A percentile compares a stretch with the other conserved stretches of the same genome.
phyloP scores from a whole-genome alignment of 2,113 vertebrate genomes.

The Xenotilapia flavipinnis region DNA sequence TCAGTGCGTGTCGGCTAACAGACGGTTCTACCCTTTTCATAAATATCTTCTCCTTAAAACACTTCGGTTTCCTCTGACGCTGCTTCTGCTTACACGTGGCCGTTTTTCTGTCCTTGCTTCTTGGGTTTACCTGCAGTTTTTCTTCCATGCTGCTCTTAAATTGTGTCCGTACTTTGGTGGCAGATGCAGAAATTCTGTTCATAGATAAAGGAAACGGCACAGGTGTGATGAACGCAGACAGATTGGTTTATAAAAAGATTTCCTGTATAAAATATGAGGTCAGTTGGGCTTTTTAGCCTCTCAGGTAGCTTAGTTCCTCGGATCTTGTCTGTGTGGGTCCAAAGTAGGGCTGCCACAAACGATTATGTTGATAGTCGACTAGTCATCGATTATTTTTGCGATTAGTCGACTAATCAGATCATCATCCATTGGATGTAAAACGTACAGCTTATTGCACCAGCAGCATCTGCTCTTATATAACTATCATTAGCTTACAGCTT shows the following conservation, averaged over 20 bases:
- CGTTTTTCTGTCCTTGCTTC: rapidly evolving
- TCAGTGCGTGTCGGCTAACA: neutral
- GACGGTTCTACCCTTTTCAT: neutral
- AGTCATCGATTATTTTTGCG: no score
- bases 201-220: neutral
- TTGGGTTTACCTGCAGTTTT: rapidly evolving
- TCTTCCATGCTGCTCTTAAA: neutral
- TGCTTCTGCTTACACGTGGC: neutral
- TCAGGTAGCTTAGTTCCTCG: neutral
- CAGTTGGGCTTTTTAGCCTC: no score
- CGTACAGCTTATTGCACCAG: no score
- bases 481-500: no score
- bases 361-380: no score
- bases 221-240: neutral
- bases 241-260: neutral
- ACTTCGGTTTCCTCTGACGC: neutral
- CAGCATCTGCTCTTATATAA: no score
- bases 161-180: neutral
- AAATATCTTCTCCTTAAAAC: neutral
- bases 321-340: neutral
- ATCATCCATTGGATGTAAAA: no score
- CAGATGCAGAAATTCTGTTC: neutral
- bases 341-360: no score
- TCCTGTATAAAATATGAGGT: neutral
- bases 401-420: no score